Base-by-base conservation (phyloP, 2,797 vertebrate species). In the Leptoclinus maculatus region DNA sequence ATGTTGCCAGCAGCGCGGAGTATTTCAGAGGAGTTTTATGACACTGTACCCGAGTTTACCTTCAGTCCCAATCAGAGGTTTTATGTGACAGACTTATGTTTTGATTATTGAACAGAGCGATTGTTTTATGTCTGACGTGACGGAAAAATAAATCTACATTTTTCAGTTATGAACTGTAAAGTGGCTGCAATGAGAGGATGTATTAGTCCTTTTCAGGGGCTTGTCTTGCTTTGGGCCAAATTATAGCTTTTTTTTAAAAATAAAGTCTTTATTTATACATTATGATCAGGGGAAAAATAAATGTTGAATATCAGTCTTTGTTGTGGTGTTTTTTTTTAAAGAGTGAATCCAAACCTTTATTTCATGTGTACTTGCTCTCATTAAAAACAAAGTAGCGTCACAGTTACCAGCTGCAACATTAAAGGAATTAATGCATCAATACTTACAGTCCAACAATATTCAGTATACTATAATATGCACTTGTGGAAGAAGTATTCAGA, bases 221-320 rank as follows among this genome's bases (percentile, higher is more conserved):
- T 84, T 83, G 65, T 83, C 47, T 84, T 83, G 74, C 71, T 88
- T 86, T 83, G 38, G 83, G 83, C 84, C 83, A 92, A 87, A 89
- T 69, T 58, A 32, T 64, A 83, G 16, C 60, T 86, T 65, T 87
- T 21, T 89, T 58, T 79, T 87, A 7, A 47, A 86, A 47, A 86
- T 65, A 74, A 83, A 87, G 74, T 73, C 71, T 84, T 86, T 87
- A 91, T 91, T 88, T 90, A 85, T 91, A 83, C 69, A 73, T 67
- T 58, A 41, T 87, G 60, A 83, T 80, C 66, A 29, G 66, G 53
- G 27, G 58, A 3, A 53, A 70, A 87, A 91, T 90, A 92, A 92
- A 90, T 77, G 58, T 77, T 84, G 23, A 74, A 76, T 82, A 66
- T 77, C 21, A 83, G 21, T 75, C 45, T 71, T 68, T 43, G 25